These are phyloP conservation scores for Heteromormyrus szaboi DNA, from an alignment of 2,797 vertebrate genomes.

Conservation along the genomic window DNA sequence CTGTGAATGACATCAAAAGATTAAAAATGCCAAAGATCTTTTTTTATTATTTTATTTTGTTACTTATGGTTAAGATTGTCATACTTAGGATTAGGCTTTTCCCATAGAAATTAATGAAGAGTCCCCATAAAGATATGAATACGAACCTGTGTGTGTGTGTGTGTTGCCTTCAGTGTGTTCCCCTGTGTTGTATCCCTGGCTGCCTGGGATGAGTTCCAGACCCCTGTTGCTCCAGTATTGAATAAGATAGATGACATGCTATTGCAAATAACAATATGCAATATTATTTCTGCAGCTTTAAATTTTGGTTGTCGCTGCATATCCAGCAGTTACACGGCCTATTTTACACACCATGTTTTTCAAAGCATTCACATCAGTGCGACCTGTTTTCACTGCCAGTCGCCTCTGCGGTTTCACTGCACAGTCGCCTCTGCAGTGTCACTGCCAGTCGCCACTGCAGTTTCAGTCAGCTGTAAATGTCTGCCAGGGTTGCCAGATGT, in stretches of 20 bases:
- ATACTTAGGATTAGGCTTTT: not conserved
- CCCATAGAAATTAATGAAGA: not conserved
- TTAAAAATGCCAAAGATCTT: not conserved
- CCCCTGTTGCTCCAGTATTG: not conserved
- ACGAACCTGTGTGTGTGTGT: not conserved
- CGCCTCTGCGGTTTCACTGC: not conserved
- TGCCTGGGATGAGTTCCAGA: not conserved
- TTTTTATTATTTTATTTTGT: not conserved
- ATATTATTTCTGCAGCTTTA: not conserved
- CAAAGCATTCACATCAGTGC: not conserved
- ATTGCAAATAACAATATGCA: not conserved
- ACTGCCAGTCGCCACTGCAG: not conserved
- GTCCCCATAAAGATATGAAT: not conserved
- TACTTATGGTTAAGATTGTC: not conserved
- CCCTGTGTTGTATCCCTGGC: not conserved
- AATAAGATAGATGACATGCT: not conserved
- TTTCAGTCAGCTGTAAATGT: not conserved
- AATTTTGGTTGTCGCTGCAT: not conserved
- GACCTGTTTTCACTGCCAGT: not conserved
- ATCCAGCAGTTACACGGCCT: not conserved
- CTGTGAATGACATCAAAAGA: not conserved
- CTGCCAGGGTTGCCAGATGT: not conserved
- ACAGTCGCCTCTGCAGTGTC: not conserved
- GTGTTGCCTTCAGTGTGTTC: not conserved
- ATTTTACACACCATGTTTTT: not conserved